Evolutionary conservation across 2,797 vertebrate species (phyloP), one percentile per base, ranked within the genome.

Genomic region (Sitta carolinensis): DNA sequence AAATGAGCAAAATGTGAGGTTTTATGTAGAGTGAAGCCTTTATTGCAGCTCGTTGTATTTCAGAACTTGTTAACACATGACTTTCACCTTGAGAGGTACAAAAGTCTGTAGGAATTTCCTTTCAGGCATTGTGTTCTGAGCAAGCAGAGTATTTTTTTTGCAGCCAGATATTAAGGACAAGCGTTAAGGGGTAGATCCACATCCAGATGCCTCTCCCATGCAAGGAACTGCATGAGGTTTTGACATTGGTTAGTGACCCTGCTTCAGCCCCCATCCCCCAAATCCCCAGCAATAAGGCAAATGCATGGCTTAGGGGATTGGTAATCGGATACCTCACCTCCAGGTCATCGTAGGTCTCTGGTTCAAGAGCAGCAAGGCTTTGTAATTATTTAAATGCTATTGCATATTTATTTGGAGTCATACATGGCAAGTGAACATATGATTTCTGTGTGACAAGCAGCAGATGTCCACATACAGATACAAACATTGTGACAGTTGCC

Each of bases 271-370:
- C 62, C 84, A 89, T 93, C 86, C 85, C 92, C 94, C 95, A 95
- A 95, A 96, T 96, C 92, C 94, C 94, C 64, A 66, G 77, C 91
- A 89, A 82, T 91, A 78, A 95, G 50, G 93, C 85, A 82, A 90
- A 59, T 89, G 87, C 69, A 34, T 69, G 67, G 80, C 59, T 97
- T 96, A 96, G 73, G 88, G 79, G 93, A 94, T 86, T 93, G 89
- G 78, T 94, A 97, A 95, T 87, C 10, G 10, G 88, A 95, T 94
- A 92, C 87, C 84, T 94, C 93, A 91, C 89, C 76, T 90, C 87
- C 45, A 81, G 93, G 96, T 97, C 96, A 95, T 42, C 2, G 0
- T 9, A 92, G 89, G 83, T 93, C 93, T 94, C 40, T 45, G 66
- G 94, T 88, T 95, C 78, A 94, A 93, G 86, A 87, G 87, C 64